phyloP scores from a whole-genome alignment of 1,140 invertebrate species.

The Antheraea pernyi region DNA sequence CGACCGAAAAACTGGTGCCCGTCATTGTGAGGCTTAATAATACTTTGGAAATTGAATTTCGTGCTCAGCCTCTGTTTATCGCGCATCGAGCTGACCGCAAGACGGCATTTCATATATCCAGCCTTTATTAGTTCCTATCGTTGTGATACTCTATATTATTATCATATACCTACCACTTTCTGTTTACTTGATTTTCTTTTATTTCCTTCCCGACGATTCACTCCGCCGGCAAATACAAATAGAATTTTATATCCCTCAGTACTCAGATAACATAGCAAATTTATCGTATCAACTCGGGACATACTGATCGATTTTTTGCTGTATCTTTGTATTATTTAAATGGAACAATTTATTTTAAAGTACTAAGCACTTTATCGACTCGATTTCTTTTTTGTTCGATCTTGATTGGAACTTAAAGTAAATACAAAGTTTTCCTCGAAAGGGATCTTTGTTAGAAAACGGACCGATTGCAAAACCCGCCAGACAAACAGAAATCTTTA shows the following conservation, averaged over 20 bases:
- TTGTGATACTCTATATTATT: conserved; percentile 1
- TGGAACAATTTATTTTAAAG: not conserved
- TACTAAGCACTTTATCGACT: not conserved
- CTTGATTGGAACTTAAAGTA: conserved; percentile 26
- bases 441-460: conserved; percentile 17
- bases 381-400: conserved; percentile 10
- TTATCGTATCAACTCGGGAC: conserved; percentile 6
- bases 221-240: conserved; percentile 6
- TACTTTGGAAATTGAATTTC: conserved; percentile 49
- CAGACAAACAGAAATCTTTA: conserved; percentile 16
- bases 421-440: conserved; percentile 21
- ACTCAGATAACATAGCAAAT: conserved; percentile 8
- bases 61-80: conserved; percentile 31
- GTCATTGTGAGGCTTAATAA: conserved; percentile 31
- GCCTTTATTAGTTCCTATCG: conserved; percentile 17
- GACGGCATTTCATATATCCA: conserved; percentile 23
- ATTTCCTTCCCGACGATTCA: conserved; percentile 4
- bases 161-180: conserved; percentile 5
- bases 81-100: conserved; percentile 23
- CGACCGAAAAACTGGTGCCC: conserved; percentile 40
- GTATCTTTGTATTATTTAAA: conserved; percentile 5
- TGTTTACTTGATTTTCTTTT: conserved; percentile 15
- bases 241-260: conserved; percentile 11
- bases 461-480: conserved; percentile 8
- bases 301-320: not conserved